These are phyloP conservation scores for Setophaga petechia DNA, from an alignment of 2,113 vertebrate species.

Conservation along the genomic window DNA sequence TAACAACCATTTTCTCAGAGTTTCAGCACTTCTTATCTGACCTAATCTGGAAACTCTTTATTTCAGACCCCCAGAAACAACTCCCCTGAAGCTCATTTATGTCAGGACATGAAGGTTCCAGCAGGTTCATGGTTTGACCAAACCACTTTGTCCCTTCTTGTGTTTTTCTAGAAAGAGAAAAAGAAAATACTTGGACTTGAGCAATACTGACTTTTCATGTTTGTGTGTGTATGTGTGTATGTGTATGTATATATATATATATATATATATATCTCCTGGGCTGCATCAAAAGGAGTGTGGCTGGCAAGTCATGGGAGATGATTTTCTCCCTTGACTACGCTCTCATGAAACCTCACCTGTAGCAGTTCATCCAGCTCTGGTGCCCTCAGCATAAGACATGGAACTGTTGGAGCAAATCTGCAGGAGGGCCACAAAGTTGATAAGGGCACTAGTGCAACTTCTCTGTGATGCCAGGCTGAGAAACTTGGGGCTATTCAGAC, in stretches of 20 bases:
- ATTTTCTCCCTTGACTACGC: background rate
- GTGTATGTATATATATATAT: background rate
- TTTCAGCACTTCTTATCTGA: background rate
- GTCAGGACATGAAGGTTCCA: background rate
- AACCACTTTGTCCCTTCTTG: background rate
- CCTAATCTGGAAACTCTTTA: background rate
- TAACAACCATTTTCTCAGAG: background rate
- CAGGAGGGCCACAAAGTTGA: background rate
- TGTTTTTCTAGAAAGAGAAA: background rate
- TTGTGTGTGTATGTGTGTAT: fast-evolving
- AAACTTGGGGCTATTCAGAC: background rate
- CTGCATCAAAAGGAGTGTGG: background rate
- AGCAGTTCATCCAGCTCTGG: background rate
- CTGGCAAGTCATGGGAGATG: background rate
- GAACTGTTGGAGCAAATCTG: background rate
- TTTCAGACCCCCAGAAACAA: background rate
- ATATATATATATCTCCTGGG: background rate
- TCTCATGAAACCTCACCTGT: background rate
- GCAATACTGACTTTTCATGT: background rate
- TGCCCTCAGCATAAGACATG: background rate
- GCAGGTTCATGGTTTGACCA: background rate
- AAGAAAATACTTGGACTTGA: background rate
- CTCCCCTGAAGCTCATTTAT: background rate
- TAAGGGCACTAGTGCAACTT: background rate
- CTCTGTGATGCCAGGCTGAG: background rate